Base-by-base conservation (phyloP, 2,888 invertebrate genomes). In the Gisinianus flammeolus region DNA sequence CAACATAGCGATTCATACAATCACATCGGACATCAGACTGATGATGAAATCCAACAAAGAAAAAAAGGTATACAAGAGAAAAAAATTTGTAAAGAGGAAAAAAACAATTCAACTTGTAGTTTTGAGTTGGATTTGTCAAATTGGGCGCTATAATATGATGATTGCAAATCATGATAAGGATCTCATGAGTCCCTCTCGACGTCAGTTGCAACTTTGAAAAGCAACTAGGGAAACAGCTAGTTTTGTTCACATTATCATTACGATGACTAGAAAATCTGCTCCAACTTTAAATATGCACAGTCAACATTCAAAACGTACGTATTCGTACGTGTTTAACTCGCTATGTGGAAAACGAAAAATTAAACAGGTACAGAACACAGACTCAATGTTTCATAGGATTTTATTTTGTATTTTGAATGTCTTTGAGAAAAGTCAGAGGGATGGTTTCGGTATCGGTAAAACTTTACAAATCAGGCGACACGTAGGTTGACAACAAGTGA, bases 401-500 rank as follows among this genome's bases (percentile, higher is more conserved):
- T 44, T 10, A 10, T 54, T 54, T 54, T 54, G 16, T 54, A 54
- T 54, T 16, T 5, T 8, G 54, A 19, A 54, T 54, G 54, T 54
- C 54, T 54, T n/a, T 16, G n/a, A n/a, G n/a, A n/a, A 44, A 54
- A 54, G 54, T 54, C 54, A n/a, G 54, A n/a, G n/a, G 16, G 19
- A 54, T 54, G 6, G n/a, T 54, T 54, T 54, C 64, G 64, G 26
- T 64, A 16, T 24, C 22, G 30, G 64, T 64, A 26, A 22, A 64
- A 64, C 30, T 64, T 28, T 28, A 64, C 26, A 24, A 28, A 64
- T 64, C 64, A 64, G 64, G n/a, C n/a, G n/a, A 64, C 24, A 64
- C 26, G 30, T 64, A 28, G 64, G 64, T 64, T 64, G 64, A 64
- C 64, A 58, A 58, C 58, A 28, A 64, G 26, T 64, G 64, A 64